Percentiles rank a stretch among this genome's conserved stretches.
Evolutionary conservation across 2,888 invertebrate genomes (phyloP).

Genomic region (Melanchra persicariae): DNA sequence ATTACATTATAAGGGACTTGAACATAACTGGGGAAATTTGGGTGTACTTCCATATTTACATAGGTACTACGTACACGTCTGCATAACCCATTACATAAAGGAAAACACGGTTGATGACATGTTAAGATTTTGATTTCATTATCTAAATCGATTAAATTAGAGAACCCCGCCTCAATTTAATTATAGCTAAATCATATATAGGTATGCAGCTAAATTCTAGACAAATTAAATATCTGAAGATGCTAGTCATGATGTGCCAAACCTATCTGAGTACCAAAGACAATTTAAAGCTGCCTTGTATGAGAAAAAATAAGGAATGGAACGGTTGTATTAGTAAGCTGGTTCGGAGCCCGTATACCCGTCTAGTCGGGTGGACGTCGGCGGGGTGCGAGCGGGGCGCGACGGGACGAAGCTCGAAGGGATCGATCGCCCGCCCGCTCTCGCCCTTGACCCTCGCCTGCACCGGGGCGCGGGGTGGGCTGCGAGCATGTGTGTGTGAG

Average conservation of each 20-base stretch:
- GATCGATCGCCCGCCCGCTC: conserved; percentile 73
- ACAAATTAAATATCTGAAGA: conserved; percentile 43
- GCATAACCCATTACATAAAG: not conserved
- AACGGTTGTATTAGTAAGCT: conserved; percentile 28
- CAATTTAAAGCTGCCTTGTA: conserved; percentile 28
- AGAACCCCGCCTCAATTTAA: conserved; percentile 7
- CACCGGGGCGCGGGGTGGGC: conserved; percentile 64
- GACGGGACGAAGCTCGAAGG: conserved; percentile 52
- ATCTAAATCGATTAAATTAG: not conserved
- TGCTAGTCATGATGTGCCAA: conserved; percentile 21
- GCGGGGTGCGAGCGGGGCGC: conserved; percentile 35
- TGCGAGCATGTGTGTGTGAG: conserved; percentile 49
- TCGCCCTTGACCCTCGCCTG: conserved; percentile 85
- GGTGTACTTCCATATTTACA: not conserved
- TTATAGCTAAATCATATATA: conserved; percentile 9
- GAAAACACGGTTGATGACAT: not conserved
- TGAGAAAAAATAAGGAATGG: conserved; percentile 26
- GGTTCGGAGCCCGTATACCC: conserved; percentile 57
- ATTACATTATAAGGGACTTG: not conserved
- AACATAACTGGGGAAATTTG: not conserved
- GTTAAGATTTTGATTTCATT: conserved; percentile 3
- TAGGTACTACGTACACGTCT: not conserved
- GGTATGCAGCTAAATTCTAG: conserved; percentile 26
- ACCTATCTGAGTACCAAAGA: conserved; percentile 8
- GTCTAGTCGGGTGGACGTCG: conserved; percentile 73